These are phyloP conservation scores for Drosophila prosaltans DNA, from an alignment of 1,140 invertebrate genomes.

Conservation along the genomic window DNA sequence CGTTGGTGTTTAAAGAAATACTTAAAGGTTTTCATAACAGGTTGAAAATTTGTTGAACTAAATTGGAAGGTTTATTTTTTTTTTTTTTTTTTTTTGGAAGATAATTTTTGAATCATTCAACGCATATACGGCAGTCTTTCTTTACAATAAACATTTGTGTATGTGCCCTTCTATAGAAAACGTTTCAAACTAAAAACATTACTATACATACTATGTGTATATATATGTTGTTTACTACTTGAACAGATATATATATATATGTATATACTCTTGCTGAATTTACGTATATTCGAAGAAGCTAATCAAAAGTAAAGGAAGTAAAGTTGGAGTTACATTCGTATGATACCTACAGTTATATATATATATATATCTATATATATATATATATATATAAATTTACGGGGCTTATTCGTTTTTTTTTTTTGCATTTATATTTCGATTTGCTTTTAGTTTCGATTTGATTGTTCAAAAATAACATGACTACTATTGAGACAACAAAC, in stretches of 20 bases:
- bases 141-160: slow-evolving; percentile 5
- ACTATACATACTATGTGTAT: not conserved
- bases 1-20: not conserved
- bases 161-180: slow-evolving; percentile 4
- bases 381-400: not conserved
- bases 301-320: not conserved
- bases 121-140: slow-evolving; percentile 1
- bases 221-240: not conserved
- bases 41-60: not conserved
- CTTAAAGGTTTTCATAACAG: not conserved
- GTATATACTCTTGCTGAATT: not conserved
- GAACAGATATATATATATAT: not conserved
- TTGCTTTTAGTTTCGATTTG: not conserved
- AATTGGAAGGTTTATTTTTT: slow-evolving; percentile 2
- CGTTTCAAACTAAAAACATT: not conserved
- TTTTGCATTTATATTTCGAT: not conserved
- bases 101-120: not conserved
- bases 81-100: not conserved
- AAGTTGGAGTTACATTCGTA: not conserved
- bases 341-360: not conserved
- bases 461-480: slow-evolving; percentile 3
- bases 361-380: not conserved
- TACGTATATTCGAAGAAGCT: slow-evolving; percentile 10
- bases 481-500: slow-evolving; percentile 4
- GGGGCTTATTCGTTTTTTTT: not conserved